A percentile compares a stretch with the other conserved stretches of the same genome.
Conservation (phyloP, 2,888 invertebrate species). For the Pammene aurita region DNA sequence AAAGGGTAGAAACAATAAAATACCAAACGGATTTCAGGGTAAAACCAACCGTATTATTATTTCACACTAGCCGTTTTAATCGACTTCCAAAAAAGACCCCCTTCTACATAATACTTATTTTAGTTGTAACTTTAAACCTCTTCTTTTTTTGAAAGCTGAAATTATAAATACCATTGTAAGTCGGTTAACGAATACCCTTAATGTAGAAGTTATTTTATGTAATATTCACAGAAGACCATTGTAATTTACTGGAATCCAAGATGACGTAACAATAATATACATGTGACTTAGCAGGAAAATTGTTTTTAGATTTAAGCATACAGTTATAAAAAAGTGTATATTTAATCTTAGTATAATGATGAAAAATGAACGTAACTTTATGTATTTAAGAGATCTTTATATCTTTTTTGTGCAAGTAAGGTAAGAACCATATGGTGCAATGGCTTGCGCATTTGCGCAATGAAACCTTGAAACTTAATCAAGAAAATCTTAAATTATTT, state of each 20-base stretch:
- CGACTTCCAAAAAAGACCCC: too few species aligned
- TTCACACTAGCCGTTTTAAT: too few species aligned
- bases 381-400: slow-evolving; percentile 3
- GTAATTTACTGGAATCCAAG: slow-evolving; percentile 56
- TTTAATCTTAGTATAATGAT: slow-evolving; percentile 43
- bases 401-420: slow-evolving; percentile 16
- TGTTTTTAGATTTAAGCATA: slow-evolving; percentile 44
- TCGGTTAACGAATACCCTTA: slow-evolving; percentile 33
- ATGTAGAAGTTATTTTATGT: neutral
- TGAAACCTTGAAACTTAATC: slow-evolving; percentile 16
- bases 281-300: slow-evolving; percentile 56
- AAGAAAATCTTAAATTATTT: slow-evolving; percentile 14
- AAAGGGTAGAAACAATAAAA: slow-evolving; percentile 55
- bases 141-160: too few species aligned
- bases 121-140: too few species aligned
- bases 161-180: too few species aligned
- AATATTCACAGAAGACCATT: neutral
- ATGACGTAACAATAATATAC: slow-evolving; percentile 52
- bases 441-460: neutral
- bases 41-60: slow-evolving; percentile 28
- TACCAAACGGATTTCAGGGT: slow-evolving; percentile 63
- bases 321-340: slow-evolving; percentile 43
- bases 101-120: too few species aligned
- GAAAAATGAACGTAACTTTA: slow-evolving; percentile 16
- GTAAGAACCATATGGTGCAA: slow-evolving; percentile 20